Evolutionary conservation across 1,140 invertebrate species (phyloP), one percentile per base, ranked within the genome.

Genomic region (Drosophila kurseongensis): DNA sequence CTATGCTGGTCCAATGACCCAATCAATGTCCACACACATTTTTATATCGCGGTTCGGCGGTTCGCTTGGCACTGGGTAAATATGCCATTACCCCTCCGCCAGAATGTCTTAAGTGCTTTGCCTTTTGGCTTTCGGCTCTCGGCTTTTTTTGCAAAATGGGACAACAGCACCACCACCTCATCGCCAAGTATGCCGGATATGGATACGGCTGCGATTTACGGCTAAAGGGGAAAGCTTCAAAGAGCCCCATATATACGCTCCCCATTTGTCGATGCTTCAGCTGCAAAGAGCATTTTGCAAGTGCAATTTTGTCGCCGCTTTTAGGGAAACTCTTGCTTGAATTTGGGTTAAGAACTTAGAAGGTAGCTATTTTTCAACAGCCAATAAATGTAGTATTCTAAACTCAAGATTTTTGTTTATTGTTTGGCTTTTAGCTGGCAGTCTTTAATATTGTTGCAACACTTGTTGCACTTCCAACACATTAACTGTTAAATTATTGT

Each of bases 1-100:
- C 68, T 47, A 44, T 57, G 66, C 63, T 67, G 66, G 67, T 72
- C 68, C 68, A 76, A 69, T 76, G 73, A 54, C 62, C 63, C 74
- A 77, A 75, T 75, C 51, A 75, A 57, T 71, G 44, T 55, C 56
- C 63, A 69, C 50, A 69, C 50, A 56, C 36, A 48, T 14, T 35
- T 52, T 16, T 27, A 27, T 23, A 65, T 14, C 52, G 36, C 23
- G 7, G n/a, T 48, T n/a, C 18, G 14, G 13, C 35, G 35, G 29
- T 42, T 54, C 23, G 38, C 12, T 48, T 29, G 14, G 27, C 51
- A 38, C 41, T 69, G 23, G 75, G 75, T 71, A 72, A 78, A 73
- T 72, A 55, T 71, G 68, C 60, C 76, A 79, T 79, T 79, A 73
- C 42, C 51, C 41, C 35, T 13, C 44, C 57, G 45, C 52, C 51